phyloP scores from a whole-genome alignment of 2,113 vertebrate species.

The Ascaphus truei region DNA sequence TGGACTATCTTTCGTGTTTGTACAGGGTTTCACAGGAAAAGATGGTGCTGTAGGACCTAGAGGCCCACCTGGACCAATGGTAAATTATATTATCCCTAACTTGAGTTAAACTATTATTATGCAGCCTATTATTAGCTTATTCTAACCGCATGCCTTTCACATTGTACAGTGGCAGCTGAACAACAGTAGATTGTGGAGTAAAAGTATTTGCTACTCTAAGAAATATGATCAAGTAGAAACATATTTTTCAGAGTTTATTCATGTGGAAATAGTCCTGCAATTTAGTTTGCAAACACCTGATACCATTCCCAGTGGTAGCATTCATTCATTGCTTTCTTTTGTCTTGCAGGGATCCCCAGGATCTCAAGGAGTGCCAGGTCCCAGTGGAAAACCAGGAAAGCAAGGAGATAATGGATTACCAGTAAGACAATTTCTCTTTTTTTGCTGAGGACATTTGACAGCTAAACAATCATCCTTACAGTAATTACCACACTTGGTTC shows the following conservation, averaged over 20 bases:
- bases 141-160: neutral
- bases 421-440: conserved; percentile 62
- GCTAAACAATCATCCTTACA: neutral
- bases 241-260: neutral
- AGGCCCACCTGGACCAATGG: conserved; percentile 84
- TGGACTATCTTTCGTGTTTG: conserved; percentile 13
- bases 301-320: neutral
- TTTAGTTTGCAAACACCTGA: neutral
- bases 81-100: conserved; percentile 53
- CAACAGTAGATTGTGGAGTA: neutral
- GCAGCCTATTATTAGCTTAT: neutral
- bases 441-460: no score
- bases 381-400: conserved; percentile 82
- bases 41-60: conserved; percentile 83
- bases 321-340: conserved; percentile 27
- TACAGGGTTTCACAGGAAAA: conserved; percentile 88
- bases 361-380: conserved; percentile 79
- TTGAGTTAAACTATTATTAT: neutral
- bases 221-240: conserved; percentile 1
- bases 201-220: conserved; percentile 1
- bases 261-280: neutral
- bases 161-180: neutral
- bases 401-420: conserved; percentile 76
- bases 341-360: conserved; percentile 81
- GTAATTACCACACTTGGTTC: neutral